Evolutionary conservation across 2,797 vertebrate genomes (phyloP).

Genomic region (Aplochiton taeniatus): DNA sequence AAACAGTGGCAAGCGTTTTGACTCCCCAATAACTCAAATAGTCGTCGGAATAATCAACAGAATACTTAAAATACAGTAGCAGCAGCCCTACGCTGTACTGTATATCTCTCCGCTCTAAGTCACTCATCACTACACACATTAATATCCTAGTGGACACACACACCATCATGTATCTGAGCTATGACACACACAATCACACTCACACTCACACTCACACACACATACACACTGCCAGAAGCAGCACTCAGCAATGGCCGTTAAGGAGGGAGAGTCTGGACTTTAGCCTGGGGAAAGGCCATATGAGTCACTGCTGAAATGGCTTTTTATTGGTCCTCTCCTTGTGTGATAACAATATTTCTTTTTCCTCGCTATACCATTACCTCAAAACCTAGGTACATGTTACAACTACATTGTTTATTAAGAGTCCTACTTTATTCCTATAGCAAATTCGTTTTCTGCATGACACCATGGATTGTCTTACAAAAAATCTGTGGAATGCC

Average conservation of each 20-base stretch:
- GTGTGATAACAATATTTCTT: background rate
- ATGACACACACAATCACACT: conserved; percentile 1
- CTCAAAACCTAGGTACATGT: background rate
- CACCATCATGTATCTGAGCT: conserved; percentile 16
- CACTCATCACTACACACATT: conserved; percentile 12
- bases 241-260: conserved; percentile 21
- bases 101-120: no score
- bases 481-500: no score
- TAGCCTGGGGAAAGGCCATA: conserved; percentile 34
- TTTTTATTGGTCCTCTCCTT: background rate
- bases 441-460: no score
- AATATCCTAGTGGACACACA: conserved; percentile 29
- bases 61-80: no score
- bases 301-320: conserved; percentile 30
- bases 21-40: no score
- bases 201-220: conserved; percentile 15
- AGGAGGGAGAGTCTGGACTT: conserved; percentile 33
- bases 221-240: conserved; percentile 18
- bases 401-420: no score
- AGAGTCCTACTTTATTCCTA: no score
- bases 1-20: no score
- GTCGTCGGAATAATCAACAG: no score
- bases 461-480: no score
- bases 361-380: background rate
- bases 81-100: no score